Evolutionary conservation across 2,113 vertebrate genomes (phyloP).

Genomic region (Sander lucioperca): DNA sequence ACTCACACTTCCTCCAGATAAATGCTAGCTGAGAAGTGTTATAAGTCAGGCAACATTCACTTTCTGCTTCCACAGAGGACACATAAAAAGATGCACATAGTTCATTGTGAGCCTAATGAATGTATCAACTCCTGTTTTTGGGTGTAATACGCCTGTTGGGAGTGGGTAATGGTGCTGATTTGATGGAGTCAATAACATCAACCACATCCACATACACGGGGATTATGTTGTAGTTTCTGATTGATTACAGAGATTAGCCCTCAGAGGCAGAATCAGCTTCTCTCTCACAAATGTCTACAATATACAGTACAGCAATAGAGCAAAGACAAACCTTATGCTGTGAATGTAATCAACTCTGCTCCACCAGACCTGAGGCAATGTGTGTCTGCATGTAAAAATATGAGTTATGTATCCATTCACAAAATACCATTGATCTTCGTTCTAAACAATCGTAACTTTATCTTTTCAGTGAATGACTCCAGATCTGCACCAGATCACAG

Average conservation of each 20-base stretch:
- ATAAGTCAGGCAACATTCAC: slow-evolving; percentile 13
- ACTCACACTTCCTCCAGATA: slow-evolving; percentile 22
- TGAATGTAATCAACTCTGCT: slow-evolving; percentile 13
- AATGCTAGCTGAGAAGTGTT: slow-evolving; percentile 2
- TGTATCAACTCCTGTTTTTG: slow-evolving; percentile 39
- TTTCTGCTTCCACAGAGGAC: slow-evolving; percentile 26
- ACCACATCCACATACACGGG: slow-evolving; percentile 16
- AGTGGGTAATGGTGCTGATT: slow-evolving; percentile 51
- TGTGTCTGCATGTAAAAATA: slow-evolving; percentile 19
- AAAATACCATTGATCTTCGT: neutral
- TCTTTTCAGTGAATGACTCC: slow-evolving; percentile 7
- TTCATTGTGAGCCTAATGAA: slow-evolving; percentile 57
- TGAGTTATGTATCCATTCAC: slow-evolving; percentile 10
- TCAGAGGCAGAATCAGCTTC: slow-evolving; percentile 16
- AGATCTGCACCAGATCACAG: slow-evolving; percentile 16
- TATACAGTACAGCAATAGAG: neutral
- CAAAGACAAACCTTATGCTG: neutral
- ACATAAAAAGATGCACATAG: slow-evolving; percentile 50
- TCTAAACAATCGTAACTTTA: slow-evolving; percentile 2
- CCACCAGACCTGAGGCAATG: neutral
- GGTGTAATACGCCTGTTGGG: slow-evolving; percentile 56
- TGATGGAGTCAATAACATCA: slow-evolving; percentile 47
- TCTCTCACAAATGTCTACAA: neutral
- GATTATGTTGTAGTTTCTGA: slow-evolving; percentile 24
- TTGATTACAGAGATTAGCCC: slow-evolving; percentile 31